Base-by-base conservation (phyloP, 2,797 vertebrate species). In the Alosa sapidissima region DNA sequence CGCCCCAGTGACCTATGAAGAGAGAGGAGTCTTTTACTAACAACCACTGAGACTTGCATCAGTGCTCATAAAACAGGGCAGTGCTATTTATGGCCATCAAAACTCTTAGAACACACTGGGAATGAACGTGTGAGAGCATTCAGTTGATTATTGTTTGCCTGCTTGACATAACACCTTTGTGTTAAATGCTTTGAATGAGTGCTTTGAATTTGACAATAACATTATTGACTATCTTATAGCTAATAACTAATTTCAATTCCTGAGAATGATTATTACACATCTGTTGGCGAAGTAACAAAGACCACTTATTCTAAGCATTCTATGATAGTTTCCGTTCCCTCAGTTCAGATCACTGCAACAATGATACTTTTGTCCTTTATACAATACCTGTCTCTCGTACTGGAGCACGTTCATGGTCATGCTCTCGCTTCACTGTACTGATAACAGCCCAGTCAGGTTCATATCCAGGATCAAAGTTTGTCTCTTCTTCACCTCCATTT, bases 401-500 rank as follows among this genome's bases (percentile, higher is more conserved):
- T 0, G 93, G 93, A 36, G 88, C 82, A 0, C 81, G 90, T 5
- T 92, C 92, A 3, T 91, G 82, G 8, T 89, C 91, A 28, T 90
- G 81, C 11, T 92, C 93, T 85, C 91, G 94, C 88, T 95, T 95
- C 91, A 98, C 97, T 0, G 96, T 96, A 92, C 96, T 97, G 91
- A 98, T 97, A 9, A 98, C 96, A 0, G 97, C 97, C 97, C 97
- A 98, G 90, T 98, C 97, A 0, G 97, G 97, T 87, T 98, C 97
- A 48, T 97, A 98, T 0, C 97, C 97, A 0, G 97, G 97, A 89
- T 98, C 97, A 83, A 96, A 98, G 82, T 95, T 95, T 0, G 96
- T 95, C 1, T 97, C 97, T 86, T 98, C 97, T 3, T 96, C 94
- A 1, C 92, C 94, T 75, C 90, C 94, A 48, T 96, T 95, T 10